Conservation (phyloP, 2,888 invertebrate genomes). For the Melolontha melolontha region DNA sequence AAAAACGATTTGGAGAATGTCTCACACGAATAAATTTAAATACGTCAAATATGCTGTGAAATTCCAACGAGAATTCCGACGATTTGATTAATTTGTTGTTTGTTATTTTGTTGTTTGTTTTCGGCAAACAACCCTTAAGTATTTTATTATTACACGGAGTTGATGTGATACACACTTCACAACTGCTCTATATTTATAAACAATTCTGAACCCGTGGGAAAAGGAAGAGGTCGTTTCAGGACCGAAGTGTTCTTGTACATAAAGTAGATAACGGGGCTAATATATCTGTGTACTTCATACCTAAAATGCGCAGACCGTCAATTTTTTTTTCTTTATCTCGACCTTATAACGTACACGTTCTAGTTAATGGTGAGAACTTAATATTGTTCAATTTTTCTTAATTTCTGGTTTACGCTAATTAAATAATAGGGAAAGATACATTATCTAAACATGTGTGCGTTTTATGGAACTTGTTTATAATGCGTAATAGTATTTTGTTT, state of each 20-base stretch:
- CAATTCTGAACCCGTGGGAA: slow-evolving; percentile 19
- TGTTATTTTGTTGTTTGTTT: slow-evolving; percentile 15
- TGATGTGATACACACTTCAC: slow-evolving; percentile 30
- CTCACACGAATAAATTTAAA: background rate
- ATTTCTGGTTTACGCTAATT: no score
- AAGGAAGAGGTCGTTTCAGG: background rate
- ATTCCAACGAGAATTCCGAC: background rate
- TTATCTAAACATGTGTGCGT: no score
- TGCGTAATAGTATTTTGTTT: no score
- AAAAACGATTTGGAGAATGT: no score
- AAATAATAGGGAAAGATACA: no score
- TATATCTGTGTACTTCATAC: slow-evolving; percentile 13
- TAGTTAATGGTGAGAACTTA: no score
- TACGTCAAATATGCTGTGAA: background rate
- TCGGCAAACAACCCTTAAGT: slow-evolving; percentile 18
- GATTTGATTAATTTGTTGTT: slow-evolving; percentile 25
- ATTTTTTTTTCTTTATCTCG: slow-evolving; percentile 10
- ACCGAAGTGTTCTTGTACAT: slow-evolving; percentile 17
- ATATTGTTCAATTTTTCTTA: no score
- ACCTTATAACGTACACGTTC: no score
- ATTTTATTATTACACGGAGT: slow-evolving; percentile 29
- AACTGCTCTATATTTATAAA: slow-evolving; percentile 30
- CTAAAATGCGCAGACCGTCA: slow-evolving; percentile 6
- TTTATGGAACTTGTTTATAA: no score
- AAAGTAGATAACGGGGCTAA: slow-evolving; percentile 28